Evolutionary conservation across 1,140 invertebrate species (phyloP).

Genomic region (Drosophila quadrilineata): DNA sequence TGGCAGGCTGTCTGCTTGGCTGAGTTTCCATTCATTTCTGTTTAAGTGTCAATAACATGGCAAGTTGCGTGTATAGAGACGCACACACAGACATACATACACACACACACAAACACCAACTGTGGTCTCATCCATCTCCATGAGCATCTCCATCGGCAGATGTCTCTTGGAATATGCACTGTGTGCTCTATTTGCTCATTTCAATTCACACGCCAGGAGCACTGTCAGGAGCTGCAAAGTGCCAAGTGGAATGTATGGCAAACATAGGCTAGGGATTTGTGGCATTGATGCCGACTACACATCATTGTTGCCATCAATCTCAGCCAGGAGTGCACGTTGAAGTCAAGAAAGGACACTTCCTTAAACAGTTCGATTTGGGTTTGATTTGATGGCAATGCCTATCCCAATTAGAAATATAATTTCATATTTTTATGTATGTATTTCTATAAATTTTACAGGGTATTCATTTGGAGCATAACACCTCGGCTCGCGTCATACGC

Average conservation of each 20-base stretch:
- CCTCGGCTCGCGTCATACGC: constrained; percentile 89
- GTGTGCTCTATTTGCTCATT: constrained; percentile 65
- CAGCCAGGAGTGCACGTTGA: constrained; percentile 22
- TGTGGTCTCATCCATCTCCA: too few relatives aligned
- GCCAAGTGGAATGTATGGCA: neutral
- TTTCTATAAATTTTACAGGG: constrained; percentile 83
- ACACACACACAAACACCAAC: too few relatives aligned
- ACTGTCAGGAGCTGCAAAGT: neutral
- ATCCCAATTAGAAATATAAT: neutral
- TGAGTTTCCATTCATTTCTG: constrained; percentile 63
- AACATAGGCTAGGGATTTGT: constrained; percentile 77
- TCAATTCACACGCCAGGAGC: constrained; percentile 60
- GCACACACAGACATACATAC: too few relatives aligned
- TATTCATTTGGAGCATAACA: constrained; percentile 88
- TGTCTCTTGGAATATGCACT: constrained; percentile 40
- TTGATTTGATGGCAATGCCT: neutral
- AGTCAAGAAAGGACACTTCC: neutral
- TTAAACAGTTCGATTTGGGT: too few relatives aligned
- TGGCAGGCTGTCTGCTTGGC: constrained; percentile 54
- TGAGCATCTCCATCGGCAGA: too few relatives aligned
- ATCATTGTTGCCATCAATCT: constrained; percentile 50
- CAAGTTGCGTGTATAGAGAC: constrained; percentile 66
- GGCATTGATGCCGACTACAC: constrained; percentile 70
- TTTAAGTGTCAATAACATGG: constrained; percentile 78
- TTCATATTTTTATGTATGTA: neutral